Base-by-base conservation (phyloP, 92 coral and sea anemone genomes). In the Siderastrea siderea region DNA sequence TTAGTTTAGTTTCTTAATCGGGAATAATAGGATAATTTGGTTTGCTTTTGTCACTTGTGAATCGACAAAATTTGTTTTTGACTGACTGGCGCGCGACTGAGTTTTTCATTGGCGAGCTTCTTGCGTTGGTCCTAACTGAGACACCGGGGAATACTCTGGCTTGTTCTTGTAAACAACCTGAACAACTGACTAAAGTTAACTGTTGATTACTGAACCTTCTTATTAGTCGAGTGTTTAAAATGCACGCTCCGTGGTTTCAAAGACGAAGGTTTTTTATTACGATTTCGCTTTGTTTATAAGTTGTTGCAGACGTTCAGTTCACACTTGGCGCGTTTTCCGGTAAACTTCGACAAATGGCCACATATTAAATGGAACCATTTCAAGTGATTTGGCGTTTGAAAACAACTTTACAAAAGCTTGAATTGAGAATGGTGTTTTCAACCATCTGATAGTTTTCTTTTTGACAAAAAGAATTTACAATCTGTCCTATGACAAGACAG, bases 171-270 rank as follows among this genome's bases (percentile, higher is more conserved):
- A 82, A 82, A 73, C 80, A 84, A 50, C 26, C 49, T 74, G 59
- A 70, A 48, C 46, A 48, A 61, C 45, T 59, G 80, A 57, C 59
- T 54, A 7, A 72, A 84, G 38, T 26, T 26, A 26, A 26, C 38
- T 84, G 81, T 62, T 71, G 79, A 60, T 62, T 52, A 43, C 58
- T 26, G 43, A 55, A 65, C 61, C 52, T 19, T 52, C 47, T 62
- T 74, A 61, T 62, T 73, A 73, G 74, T 62, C 64, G 60, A 50
- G 66, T 63, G 75, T 85, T 75, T 76, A 52, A 75, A 76, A 76
- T 76, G 77, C 75, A 85, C 84, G 83, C 76, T 76, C 65, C 67
- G 84, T 85, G 89, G 75, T 77, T 77, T 68, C 55, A 78, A 67
- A 77, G 75, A 17, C 59, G 61, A 77, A 77, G 63, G 74, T 63